A percentile compares a stretch with the other conserved stretches of the same genome.
Conservation (phyloP, 2,888 invertebrate genomes). For the Tachina lurida region DNA sequence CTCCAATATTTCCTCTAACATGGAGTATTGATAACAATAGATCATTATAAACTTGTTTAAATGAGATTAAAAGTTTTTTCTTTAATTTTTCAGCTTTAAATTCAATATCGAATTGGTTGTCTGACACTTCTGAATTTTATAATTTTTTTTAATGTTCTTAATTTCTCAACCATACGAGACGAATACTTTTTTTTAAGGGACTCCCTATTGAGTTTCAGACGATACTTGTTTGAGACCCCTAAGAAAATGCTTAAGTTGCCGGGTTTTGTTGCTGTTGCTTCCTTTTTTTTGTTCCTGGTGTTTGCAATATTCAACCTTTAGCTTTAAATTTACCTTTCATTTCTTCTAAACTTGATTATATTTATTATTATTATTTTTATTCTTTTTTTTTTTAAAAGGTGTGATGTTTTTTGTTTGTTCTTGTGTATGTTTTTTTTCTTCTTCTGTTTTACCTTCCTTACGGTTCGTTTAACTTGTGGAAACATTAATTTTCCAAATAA, state of each 20-base stretch:
- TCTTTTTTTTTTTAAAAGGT: slow-evolving; percentile 63
- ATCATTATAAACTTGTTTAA: no score
- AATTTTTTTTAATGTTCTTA: slow-evolving; percentile 27
- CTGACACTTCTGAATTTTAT: neutral
- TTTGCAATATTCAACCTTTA: slow-evolving; percentile 47
- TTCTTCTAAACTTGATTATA: slow-evolving; percentile 64
- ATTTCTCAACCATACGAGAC: slow-evolving; percentile 22
- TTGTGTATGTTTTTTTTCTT: slow-evolving; percentile 49
- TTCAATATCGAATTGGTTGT: neutral
- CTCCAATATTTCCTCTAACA: no score
- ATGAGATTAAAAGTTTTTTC: no score
- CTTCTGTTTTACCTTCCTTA: slow-evolving; percentile 52
- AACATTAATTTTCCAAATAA: slow-evolving; percentile 74
- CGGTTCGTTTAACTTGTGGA: slow-evolving; percentile 71
- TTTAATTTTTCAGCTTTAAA: neutral
- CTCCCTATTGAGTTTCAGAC: slow-evolving; percentile 58
- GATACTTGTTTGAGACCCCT: slow-evolving; percentile 19
- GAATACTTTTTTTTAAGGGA: slow-evolving; percentile 22
- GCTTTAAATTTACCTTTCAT: slow-evolving; percentile 60
- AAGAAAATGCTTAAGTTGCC: slow-evolving; percentile 31
- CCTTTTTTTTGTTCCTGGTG: slow-evolving; percentile 18
- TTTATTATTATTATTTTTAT: neutral
- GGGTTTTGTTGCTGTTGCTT: slow-evolving; percentile 19
- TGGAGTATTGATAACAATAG: no score
- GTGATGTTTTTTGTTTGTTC: slow-evolving; percentile 68